Base-by-base conservation (phyloP, 2,113 vertebrate genomes). In the Perognathus longimembris region DNA sequence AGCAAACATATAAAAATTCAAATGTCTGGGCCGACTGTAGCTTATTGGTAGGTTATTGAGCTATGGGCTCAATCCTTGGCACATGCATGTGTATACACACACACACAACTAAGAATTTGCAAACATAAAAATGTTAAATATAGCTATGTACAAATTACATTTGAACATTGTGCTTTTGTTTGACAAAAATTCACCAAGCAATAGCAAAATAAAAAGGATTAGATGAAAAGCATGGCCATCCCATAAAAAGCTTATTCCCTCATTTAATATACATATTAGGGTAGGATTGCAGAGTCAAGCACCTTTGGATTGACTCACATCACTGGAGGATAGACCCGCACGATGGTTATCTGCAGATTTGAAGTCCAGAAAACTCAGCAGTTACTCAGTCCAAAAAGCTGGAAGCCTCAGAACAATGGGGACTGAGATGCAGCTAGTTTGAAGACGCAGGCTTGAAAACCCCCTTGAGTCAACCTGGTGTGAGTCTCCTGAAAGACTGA, bases 171-270 rank as follows among this genome's bases (percentile, higher is more conserved):
- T 54, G 26, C 9, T 61, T 61, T 38, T 40, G 24, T 66, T 73
- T 75, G 42, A 24, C 22, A 83, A 94, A n/a, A 88, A 84, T 82
- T 90, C 59, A 79, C n/a, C 42, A 79, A 73, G 30, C 34, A 83
- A 95, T 76, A 45, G 24, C 32, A 78, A 89, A 75, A 63, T 2
- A 26, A 45, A 26, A 90, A 59, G 82, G 78, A 71, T n/a, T 54
- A 17, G 26, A 82, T 59, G 38, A 30, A 73, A 83, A 78, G n/a
- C 3, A 69, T 3, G 30, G 12, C 38, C 8, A 32, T 50, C 34
- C 76, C n/a, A 63, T 78, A 54, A 64, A 64, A 2, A 20, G 6
- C 22, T 74, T 30, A 26, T 18, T 3, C 87, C 38, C 28, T 32
- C 50, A 12, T 88, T 77, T 78, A 20, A 66, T 61, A 3, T 38